Evolutionary conservation across 2,888 invertebrate genomes (phyloP).

Genomic region (Mesorhabditis spiculigera): DNA sequence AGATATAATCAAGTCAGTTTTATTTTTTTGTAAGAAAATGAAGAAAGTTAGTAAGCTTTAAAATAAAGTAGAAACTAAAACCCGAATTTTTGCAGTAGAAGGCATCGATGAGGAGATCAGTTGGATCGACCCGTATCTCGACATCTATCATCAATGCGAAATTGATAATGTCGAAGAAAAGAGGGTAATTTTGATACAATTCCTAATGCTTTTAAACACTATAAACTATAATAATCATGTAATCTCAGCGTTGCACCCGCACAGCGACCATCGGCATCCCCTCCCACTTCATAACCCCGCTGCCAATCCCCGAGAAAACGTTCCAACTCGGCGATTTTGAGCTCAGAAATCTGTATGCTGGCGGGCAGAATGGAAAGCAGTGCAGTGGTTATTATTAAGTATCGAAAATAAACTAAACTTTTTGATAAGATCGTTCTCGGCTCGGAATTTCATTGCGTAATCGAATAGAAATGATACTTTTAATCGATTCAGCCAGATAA

Average conservation of each 20-base stretch:
- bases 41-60: no score
- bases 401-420: background rate
- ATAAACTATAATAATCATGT: background rate
- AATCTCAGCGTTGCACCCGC: background rate
- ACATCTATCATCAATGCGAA: background rate
- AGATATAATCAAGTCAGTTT: no score
- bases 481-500: no score
- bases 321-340: background rate
- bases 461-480: no score
- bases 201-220: no score
- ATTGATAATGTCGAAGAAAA: background rate
- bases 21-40: no score
- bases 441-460: no score
- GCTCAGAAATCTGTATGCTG: conserved; percentile 2
- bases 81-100: background rate
- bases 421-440: no score
- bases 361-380: background rate
- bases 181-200: background rate
- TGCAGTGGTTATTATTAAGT: background rate
- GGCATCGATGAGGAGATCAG: background rate
- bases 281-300: background rate
- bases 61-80: no score
- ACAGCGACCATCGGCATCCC: background rate
- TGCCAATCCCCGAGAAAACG: background rate
- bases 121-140: background rate